These are phyloP conservation scores for Hyaena hyaena DNA, from an alignment of 2,113 vertebrate species.

Conservation along the genomic window DNA sequence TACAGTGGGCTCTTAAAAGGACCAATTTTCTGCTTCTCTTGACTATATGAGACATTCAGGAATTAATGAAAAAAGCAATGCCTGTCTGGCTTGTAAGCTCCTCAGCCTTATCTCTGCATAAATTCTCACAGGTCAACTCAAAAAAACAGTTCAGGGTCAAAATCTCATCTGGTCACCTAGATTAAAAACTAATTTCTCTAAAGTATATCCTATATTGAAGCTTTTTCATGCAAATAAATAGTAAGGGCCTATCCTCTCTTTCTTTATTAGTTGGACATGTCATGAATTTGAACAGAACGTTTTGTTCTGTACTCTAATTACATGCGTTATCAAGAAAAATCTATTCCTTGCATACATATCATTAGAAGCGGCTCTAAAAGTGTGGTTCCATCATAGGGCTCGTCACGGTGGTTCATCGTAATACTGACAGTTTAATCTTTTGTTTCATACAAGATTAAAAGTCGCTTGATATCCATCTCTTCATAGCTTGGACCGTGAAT, in stretches of 20 bases:
- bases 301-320: constrained; percentile 90
- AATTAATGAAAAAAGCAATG: constrained; percentile 93
- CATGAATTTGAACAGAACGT: constrained; percentile 88
- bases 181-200: constrained; percentile 98
- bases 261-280: constrained; percentile 87
- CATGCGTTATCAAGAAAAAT: constrained; percentile 87
- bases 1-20: constrained; percentile 85
- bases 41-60: constrained; percentile 87
- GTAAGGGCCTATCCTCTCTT: constrained; percentile 87
- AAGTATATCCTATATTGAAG: constrained; percentile 89
- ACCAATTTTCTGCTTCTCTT: constrained; percentile 88
- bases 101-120: constrained; percentile 89
- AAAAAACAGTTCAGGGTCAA: constrained; percentile 91
- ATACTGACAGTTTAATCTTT: constrained; percentile 88
- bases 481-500: constrained; percentile 73
- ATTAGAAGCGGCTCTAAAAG: constrained; percentile 74
- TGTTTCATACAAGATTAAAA: constrained; percentile 87
- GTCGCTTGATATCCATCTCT: constrained; percentile 67
- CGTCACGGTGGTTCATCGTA: constrained; percentile 84
- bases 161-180: constrained; percentile 94
- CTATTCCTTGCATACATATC: constrained; percentile 83
- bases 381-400: constrained; percentile 74
- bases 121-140: constrained; percentile 91
- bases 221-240: constrained; percentile 96
- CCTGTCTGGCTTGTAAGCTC: constrained; percentile 85